Evolutionary conservation across 2,797 vertebrate genomes (phyloP), one percentile per base, ranked within the genome.

Genomic region (Prunella strophiata): DNA sequence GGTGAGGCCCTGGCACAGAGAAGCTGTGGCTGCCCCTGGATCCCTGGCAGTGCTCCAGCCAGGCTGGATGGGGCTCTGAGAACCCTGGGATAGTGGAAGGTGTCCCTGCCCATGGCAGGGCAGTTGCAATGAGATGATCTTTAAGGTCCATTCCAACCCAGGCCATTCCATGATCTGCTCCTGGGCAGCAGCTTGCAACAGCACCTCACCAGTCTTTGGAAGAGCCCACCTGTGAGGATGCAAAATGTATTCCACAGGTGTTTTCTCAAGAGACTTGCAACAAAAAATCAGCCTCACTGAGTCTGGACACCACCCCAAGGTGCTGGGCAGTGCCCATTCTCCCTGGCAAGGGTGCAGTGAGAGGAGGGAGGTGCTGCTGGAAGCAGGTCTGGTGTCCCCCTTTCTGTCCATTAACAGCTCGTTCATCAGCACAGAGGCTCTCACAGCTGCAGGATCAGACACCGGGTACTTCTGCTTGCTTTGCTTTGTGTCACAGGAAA

Each of bases 111-210:
- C 43, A 9, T 36, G 36, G 36, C 1, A 2, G n/a, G n/a, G 72
- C 38, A 83, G 12, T 0, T 40, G n/a, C 8, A 27, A 58, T 16
- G 7, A 14, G 6, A 32, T 47, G 16, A 34, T 10, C 22, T 71
- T 51, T 58, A 26, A 34, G 4, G 25, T 38, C 20, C 45, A 10
- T 58, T 83, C 32, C 17, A 57, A 8, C 14, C 51, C 43, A 57
- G 45, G 18, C 36, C n/a, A 7, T 30, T 76, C 50, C 58, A 57
- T 57, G 17, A 26, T 34, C 59, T 88, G 75, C 25, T 62, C 42
- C 77, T 55, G 61, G 61, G 67, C 88, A 84, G 70, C 73, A 70
- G 61, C 62, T 83, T 71, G 59, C 40, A 79, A 76, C 77, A 90
- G 65, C 83, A 72, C 27, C 72, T 30, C 67, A 58, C 5, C 7